Base-by-base conservation (phyloP, 1,140 invertebrate species). In the Psilanteris sp. region DNA sequence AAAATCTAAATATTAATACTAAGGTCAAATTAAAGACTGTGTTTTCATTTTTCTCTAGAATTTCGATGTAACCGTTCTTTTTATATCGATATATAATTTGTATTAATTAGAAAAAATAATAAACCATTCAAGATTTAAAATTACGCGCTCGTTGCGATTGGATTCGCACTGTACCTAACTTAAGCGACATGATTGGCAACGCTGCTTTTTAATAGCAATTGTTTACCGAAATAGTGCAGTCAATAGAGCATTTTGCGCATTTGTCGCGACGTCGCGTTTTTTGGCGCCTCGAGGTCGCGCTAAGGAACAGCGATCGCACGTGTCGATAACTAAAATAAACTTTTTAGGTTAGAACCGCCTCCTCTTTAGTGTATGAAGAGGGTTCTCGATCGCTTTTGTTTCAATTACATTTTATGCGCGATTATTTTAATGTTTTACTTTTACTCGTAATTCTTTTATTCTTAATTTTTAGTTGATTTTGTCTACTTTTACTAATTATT, bases 311-410 rank as follows among this genome's bases (percentile, higher is more conserved):
- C 32, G 46, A 48, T 41, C 22, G 31, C 27, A 32, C 29, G 55
- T 62, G 57, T 62, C 15, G 22, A 55, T 32, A 54, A 11, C 24
- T 41, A 77, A 77, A 78, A 78, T 64, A 68, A 55, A 70, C 62
- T 26, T 70, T 74, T 68, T 59, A 73, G 67, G 59, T 72, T 72
- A 26, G 48, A 24, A 9, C 20, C 7, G 26, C 41, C 34, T 24
- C 50, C 41, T 37, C 5, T 24, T 10, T 22, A 3, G 6, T 1
- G 18, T 3, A 20, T 3, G 18, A 20, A 20, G 2, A 3, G 18
- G 18, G 5, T 3, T 20, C 5, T 20, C 5, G 18, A 20, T 20
- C 2, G 5, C 2, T 20, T 20, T 20, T 20, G 18, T 20, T 20
- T 20, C 24, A 26, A 7, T 26, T 26, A 26, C 3, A 26, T 26